Evolutionary conservation across 2,797 vertebrate genomes (phyloP).

Genomic region (Hozukius guyotensis): DNA sequence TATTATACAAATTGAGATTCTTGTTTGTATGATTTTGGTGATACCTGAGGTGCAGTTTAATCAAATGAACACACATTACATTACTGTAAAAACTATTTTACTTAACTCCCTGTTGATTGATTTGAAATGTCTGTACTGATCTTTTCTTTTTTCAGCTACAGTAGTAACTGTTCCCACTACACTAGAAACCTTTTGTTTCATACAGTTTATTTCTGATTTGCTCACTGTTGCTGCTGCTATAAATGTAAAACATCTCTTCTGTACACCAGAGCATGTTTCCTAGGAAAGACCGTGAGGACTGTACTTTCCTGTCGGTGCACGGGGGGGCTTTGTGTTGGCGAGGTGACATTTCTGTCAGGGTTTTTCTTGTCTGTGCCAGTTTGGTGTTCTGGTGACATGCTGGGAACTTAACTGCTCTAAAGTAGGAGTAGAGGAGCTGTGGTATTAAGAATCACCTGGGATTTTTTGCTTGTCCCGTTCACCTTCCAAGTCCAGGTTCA

Average conservation of each 20-base stretch:
- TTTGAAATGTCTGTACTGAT: neutral
- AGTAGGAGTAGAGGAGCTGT: constrained; percentile 9
- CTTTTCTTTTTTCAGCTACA: neutral
- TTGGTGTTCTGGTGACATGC: constrained; percentile 41
- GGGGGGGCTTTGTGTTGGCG: constrained; percentile 42
- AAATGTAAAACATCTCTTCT: constrained; percentile 9
- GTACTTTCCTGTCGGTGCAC: constrained; percentile 11
- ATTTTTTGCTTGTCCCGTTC: constrained; percentile 20
- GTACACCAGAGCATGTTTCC: constrained; percentile 9
- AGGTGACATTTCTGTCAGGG: constrained; percentile 55
- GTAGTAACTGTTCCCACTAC: neutral
- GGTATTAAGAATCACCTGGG: constrained; percentile 18
- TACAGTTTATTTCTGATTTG: constrained; percentile 3
- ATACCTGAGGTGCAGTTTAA: neutral
- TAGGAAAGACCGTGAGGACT: constrained; percentile 10
- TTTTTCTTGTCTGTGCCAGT: constrained; percentile 38
- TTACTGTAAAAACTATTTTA: neutral
- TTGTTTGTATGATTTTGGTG: neutral
- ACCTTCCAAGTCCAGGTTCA: constrained; percentile 20
- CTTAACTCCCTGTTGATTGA: neutral
- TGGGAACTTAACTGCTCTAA: constrained; percentile 53
- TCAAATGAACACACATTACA: neutral
- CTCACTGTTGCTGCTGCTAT: constrained; percentile 1
- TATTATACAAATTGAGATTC: neutral
- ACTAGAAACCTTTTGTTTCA: neutral